Percentiles rank a stretch among this genome's conserved stretches.
Evolutionary conservation across 2,797 vertebrate genomes (phyloP).

Genomic region (Channallabes apus): DNA sequence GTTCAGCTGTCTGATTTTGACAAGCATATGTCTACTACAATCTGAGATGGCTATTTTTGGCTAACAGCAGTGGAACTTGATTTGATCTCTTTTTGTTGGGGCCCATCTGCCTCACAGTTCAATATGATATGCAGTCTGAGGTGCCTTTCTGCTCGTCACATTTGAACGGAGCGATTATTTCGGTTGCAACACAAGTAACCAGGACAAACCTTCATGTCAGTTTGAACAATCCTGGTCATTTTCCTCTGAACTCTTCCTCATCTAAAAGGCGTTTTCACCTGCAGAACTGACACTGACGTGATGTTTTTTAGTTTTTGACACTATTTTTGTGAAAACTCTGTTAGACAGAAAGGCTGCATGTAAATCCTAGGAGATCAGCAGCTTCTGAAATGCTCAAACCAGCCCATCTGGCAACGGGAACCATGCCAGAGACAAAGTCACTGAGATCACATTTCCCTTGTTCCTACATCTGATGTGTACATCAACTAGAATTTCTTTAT

Average conservation of each 20-base stretch:
- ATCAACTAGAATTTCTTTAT: conserved; percentile 2
- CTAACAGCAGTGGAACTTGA: not conserved
- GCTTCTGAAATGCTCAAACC: not conserved
- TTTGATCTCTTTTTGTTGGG: not conserved
- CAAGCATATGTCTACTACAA: not conserved
- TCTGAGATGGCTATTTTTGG: not conserved
- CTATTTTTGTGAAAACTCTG: not conserved
- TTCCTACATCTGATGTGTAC: not conserved
- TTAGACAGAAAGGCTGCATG: not conserved
- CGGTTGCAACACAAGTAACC: not conserved
- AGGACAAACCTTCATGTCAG: not conserved
- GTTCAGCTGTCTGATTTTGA: not conserved
- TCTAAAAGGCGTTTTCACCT: not conserved
- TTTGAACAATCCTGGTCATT: not conserved
- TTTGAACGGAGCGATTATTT: not conserved
- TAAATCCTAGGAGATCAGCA: not conserved
- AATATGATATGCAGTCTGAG: not conserved
- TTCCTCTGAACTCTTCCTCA: not conserved
- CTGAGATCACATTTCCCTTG: not conserved
- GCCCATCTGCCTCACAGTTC: not conserved
- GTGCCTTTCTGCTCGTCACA: not conserved
- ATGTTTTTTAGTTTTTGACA: not conserved
- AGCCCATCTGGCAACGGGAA: not conserved
- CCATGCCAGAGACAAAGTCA: conserved; percentile 10
- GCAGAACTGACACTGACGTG: not conserved